Evolutionary conservation across 2,113 vertebrate genomes (phyloP), one percentile per base, ranked within the genome.

Genomic region (Oncorhynchus tshawytscha): DNA sequence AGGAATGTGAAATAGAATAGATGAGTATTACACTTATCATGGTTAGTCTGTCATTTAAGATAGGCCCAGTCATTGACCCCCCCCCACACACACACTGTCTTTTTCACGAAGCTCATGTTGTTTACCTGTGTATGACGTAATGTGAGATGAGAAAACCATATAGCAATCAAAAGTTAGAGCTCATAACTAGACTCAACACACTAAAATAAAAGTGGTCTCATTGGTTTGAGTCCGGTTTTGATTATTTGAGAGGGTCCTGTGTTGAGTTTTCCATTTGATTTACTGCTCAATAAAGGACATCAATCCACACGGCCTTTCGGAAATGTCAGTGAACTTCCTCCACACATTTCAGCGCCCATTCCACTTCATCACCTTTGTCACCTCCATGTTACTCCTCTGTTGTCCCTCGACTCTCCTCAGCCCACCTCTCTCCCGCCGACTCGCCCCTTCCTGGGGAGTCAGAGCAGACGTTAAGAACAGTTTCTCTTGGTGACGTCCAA

Each of bases 301-400:
- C 59, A 68, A 24, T 76, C 59, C 29, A 15, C 25, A n/a, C 15
- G 72, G n/a, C 69, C 25, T 70, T 86, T 77, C 5, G 8, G 29
- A 82, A 90, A 90, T 87, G 83, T 89, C 89, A 88, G 49, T 84
- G 86, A 81, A 70, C 87, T 84, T 86, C 48, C 24, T 27, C 0
- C 70, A 65, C 70, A 45, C 3, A 18, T 64, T 67, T 72, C 73
- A 13, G 20, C 29, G 34, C 64, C 20, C 12, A 16, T 84, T 78
- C 67, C 72, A 74, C 72, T 76, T 73, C 69, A 76, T 78, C 85
- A 86, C 84, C 78, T 86, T 24, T 27, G 49, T 57, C 5, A 8
- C 66, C 22, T 31, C 66, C 15, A 6, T 18, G 20, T 15, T 67
- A 27, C 66, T 6, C 27, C 24, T 45, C 39, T 49, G 65, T 68